Evolutionary conservation across 2,888 invertebrate species (phyloP).

Genomic region (Papilio demoleus): DNA sequence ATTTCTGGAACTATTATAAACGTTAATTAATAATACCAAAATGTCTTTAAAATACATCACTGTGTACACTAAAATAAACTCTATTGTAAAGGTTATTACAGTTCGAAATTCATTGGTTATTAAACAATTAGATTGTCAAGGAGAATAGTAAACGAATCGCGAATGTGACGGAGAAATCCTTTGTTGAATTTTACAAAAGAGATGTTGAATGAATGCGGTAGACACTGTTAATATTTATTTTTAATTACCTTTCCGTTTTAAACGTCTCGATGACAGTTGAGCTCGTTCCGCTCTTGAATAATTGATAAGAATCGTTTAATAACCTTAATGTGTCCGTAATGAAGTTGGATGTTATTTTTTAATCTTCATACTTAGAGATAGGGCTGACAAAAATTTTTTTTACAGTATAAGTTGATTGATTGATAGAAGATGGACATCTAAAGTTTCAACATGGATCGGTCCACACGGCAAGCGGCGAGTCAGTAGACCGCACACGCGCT

Average conservation of each 20-base stretch:
- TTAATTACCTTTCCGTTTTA: constrained; percentile 48
- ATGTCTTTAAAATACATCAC: not conserved
- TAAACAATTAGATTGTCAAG: constrained; percentile 18
- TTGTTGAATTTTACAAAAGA: constrained; percentile 48
- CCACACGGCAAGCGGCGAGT: no score
- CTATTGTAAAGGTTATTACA: not conserved
- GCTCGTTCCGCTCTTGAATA: constrained; percentile 26
- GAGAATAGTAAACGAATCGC: constrained; percentile 43
- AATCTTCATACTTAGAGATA: not conserved
- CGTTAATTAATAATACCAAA: not conserved
- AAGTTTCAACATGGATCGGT: no score
- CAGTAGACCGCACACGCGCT: no score
- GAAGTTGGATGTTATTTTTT: not conserved
- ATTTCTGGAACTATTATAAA: constrained; percentile 36
- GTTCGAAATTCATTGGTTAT: constrained; percentile 18
- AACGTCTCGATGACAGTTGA: constrained; percentile 30
- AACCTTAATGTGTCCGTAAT: not conserved
- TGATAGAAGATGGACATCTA: no score
- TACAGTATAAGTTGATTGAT: no score
- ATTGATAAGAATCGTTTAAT: constrained; percentile 17
- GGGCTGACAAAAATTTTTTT: no score
- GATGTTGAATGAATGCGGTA: constrained; percentile 45
- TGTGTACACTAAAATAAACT: not conserved
- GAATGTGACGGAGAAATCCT: constrained; percentile 43
- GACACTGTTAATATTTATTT: constrained; percentile 49